These are phyloP conservation scores for Eretmochelys imbricata DNA, from an alignment of 2,113 vertebrate genomes.

Conservation along the genomic window DNA sequence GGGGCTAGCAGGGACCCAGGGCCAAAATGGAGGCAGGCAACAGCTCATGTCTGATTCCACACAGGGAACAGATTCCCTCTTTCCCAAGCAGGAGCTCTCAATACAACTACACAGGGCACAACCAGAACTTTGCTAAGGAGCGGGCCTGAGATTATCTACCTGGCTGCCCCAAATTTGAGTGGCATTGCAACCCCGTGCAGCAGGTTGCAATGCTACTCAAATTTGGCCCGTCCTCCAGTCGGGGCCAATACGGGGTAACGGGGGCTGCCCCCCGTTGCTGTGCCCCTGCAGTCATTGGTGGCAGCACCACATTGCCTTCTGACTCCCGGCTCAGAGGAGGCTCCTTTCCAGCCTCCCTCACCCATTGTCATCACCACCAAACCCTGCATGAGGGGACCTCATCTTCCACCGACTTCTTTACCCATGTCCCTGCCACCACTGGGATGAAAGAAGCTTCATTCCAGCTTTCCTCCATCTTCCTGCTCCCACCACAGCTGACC, in stretches of 20 bases:
- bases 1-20: not conserved
- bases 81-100: not conserved
- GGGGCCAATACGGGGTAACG: too few species aligned
- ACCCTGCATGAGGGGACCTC: not conserved
- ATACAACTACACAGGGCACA: not conserved
- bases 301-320: too few species aligned
- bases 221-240: too few species aligned
- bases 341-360: not conserved
- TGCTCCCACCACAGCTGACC: not conserved
- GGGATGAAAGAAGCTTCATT: too few species aligned
- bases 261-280: too few species aligned
- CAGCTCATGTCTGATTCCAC: not conserved
- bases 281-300: too few species aligned
- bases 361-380: not conserved
- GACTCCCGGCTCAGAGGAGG: not conserved
- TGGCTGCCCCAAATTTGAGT: not conserved
- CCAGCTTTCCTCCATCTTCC: too few species aligned
- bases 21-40: not conserved
- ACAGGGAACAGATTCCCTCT: not conserved
- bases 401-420: too few species aligned
- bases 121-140: not conserved
- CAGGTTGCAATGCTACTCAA: too few species aligned
- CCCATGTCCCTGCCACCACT: too few species aligned
- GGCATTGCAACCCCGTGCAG: not conserved
- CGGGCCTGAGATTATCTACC: not conserved